Percentiles rank a stretch among this genome's conserved stretches.
Evolutionary conservation across 2,113 vertebrate genomes (phyloP).

Genomic region (Phylloscopus whistleri): DNA sequence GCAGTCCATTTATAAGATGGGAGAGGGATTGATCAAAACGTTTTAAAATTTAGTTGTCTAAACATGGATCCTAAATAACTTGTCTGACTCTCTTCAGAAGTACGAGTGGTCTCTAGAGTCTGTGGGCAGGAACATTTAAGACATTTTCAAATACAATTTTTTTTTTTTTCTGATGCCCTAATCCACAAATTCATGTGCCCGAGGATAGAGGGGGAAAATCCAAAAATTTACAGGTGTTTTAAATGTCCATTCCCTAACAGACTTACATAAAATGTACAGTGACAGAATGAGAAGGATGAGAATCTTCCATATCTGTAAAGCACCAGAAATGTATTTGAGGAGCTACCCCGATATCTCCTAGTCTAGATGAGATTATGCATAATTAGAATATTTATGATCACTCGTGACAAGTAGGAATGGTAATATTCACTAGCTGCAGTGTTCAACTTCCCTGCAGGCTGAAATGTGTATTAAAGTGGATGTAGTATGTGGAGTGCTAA

Average conservation of each 20-base stretch:
- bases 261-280: background rate
- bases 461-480: background rate
- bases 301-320: background rate
- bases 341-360: background rate
- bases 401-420: background rate
- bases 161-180: background rate
- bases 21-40: background rate
- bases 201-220: background rate
- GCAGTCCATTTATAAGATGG: background rate
- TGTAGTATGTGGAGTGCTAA: background rate
- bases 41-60: background rate
- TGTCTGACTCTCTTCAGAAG: background rate
- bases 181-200: background rate
- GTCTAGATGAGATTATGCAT: background rate
- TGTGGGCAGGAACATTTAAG: background rate
- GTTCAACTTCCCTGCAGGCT: background rate
- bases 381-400: constrained; percentile 10
- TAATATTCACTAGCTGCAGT: background rate
- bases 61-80: background rate
- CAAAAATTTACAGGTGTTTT: background rate
- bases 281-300: background rate
- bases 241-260: background rate
- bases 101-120: background rate
- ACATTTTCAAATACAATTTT: background rate
- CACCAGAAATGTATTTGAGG: background rate